Evolutionary conservation across 1,140 invertebrate genomes (phyloP).

Genomic region (Diachasma alloeum): DNA sequence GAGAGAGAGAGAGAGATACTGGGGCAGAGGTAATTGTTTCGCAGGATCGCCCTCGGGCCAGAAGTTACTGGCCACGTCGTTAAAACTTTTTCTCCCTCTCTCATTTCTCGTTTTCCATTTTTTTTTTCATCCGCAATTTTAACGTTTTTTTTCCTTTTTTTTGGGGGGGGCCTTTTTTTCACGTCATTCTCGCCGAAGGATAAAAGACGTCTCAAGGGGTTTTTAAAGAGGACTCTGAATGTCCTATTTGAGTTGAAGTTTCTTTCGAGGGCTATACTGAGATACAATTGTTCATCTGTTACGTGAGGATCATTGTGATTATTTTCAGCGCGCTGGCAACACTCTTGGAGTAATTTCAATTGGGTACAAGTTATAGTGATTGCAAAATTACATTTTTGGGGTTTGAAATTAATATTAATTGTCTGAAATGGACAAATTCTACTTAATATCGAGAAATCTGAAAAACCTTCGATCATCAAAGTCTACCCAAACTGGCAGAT

Average conservation of each 20-base stretch:
- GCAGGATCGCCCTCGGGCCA: constrained; percentile 24
- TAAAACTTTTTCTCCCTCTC: constrained; percentile 16
- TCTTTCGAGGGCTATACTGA: constrained; percentile 13
- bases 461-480: no score
- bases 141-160: constrained; percentile 10
- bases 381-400: no score
- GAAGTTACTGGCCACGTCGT: constrained; percentile 12
- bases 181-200: constrained; percentile 16
- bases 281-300: not conserved
- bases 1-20: constrained; percentile 12
- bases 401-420: no score
- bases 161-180: not conserved
- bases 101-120: no score
- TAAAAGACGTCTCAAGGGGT: constrained; percentile 23
- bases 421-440: no score
- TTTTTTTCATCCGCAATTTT: not conserved
- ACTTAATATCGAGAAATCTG: no score
- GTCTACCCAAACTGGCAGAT: no score
- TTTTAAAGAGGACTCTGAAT: not conserved
- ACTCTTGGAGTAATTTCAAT: not conserved
- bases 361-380: no score
- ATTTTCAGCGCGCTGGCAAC: constrained; percentile 36
- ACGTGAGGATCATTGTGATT: not conserved
- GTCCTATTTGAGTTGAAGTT: not conserved
- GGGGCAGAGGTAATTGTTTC: constrained; percentile 25